These are phyloP conservation scores for Acromyrmex heyeri DNA, from an alignment of 1,140 invertebrate genomes.

Conservation along the genomic window DNA sequence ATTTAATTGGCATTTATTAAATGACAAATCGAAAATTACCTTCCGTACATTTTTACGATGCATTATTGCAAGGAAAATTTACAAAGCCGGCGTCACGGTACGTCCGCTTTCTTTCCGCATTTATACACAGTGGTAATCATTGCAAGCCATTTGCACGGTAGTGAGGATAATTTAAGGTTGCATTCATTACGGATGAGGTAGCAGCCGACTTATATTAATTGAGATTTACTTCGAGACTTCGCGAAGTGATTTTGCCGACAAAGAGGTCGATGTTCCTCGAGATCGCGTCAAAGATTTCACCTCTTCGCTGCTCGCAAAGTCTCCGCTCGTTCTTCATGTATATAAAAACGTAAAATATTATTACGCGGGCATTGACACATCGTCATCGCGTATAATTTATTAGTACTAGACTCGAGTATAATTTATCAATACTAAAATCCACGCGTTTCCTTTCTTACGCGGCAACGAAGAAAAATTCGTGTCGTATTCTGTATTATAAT, in stretches of 20 bases:
- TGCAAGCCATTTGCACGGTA: constrained; percentile 34
- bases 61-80: constrained; percentile 24
- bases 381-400: background rate
- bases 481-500: background rate
- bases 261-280: background rate
- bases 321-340: background rate
- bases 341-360: constrained; percentile 14
- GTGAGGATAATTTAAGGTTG: constrained; percentile 11
- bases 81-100: background rate
- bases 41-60: background rate
- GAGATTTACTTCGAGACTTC: background rate
- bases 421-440: background rate
- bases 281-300: background rate
- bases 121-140: constrained; percentile 48
- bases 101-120: constrained; percentile 68
- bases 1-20: background rate
- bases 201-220: constrained; percentile 14
- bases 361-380: background rate
- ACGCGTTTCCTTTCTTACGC: background rate
- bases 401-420: background rate
- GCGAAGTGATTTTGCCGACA: background rate
- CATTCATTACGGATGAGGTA: constrained; percentile 20
- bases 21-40: background rate
- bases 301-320: background rate
- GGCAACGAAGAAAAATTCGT: no score